Evolutionary conservation across 2,888 invertebrate species (phyloP).

Genomic region (Eilema sororculum): DNA sequence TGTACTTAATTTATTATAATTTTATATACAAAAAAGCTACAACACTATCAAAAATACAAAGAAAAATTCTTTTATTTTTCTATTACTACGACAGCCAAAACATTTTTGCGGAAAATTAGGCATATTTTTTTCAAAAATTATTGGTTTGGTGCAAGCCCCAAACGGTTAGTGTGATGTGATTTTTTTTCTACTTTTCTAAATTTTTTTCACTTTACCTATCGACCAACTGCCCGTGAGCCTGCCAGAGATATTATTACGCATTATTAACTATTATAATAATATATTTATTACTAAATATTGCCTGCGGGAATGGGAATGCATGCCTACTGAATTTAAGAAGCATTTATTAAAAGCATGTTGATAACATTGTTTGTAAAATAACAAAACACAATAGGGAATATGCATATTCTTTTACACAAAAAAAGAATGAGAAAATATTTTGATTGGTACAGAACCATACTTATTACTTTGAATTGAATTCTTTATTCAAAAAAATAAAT

Average conservation of each 20-base stretch:
- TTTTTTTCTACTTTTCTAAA: slow-evolving; percentile 42
- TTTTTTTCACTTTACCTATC: slow-evolving; percentile 69
- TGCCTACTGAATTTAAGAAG: slow-evolving; percentile 64
- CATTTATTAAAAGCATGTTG: slow-evolving; percentile 59
- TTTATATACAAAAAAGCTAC: slow-evolving; percentile 39
- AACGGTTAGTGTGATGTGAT: slow-evolving; percentile 50
- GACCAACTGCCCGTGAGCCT: slow-evolving; percentile 71
- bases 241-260: slow-evolving; percentile 55
- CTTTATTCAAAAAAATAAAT: no score
- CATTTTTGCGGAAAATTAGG: slow-evolving; percentile 27
- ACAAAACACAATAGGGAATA: background rate
- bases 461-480: no score
- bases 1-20: slow-evolving; percentile 51
- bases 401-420: background rate
- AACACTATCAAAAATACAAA: slow-evolving; percentile 55
- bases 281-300: slow-evolving; percentile 42
- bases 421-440: background rate
- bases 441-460: background rate
- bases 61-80: slow-evolving; percentile 32
- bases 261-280: slow-evolving; percentile 34
- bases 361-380: slow-evolving; percentile 12
- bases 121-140: slow-evolving; percentile 16
- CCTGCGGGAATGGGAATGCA: slow-evolving; percentile 53
- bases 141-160: slow-evolving; percentile 42
- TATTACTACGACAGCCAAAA: slow-evolving; percentile 52